Conservation (phyloP, 2,113 vertebrate genomes). For the Setophaga kirtlandii region DNA sequence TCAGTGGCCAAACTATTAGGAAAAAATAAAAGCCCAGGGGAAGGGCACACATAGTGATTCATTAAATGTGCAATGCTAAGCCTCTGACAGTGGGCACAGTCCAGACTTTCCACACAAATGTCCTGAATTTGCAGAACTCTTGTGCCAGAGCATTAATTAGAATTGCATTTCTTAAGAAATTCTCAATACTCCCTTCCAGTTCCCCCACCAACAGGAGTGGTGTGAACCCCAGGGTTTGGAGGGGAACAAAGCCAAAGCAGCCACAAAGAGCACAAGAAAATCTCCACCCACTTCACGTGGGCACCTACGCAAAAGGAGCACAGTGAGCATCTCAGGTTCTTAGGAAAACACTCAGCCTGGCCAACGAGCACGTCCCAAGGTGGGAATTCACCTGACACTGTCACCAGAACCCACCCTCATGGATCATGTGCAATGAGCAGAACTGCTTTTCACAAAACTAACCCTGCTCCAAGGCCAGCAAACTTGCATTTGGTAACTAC, state of each 20-base stretch:
- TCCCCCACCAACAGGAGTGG: not conserved
- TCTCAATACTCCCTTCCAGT: not conserved
- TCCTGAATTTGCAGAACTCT: not conserved
- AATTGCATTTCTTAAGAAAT: not conserved
- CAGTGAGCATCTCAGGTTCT: not conserved
- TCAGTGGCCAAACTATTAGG: not conserved
- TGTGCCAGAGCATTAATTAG: not conserved
- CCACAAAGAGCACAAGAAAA: not conserved
- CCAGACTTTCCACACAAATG: not conserved
- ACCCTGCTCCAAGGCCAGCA: not conserved
- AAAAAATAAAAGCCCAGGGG: not conserved
- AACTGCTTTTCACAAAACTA: not conserved
- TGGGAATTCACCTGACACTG: not conserved
- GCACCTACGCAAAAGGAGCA: not conserved
- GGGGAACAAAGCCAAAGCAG: not conserved
- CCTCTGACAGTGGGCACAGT: not conserved
- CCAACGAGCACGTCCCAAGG: not conserved
- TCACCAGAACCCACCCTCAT: not conserved
- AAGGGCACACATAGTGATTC: not conserved
- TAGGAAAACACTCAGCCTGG: not conserved
- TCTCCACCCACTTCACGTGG: not conserved
- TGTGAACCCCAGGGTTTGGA: not conserved
- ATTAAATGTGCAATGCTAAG: not conserved
- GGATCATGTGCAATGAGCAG: rapidly evolving
- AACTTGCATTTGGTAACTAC: not conserved